Conservation (phyloP, 2,797 vertebrate genomes). For the Petrocephalus schoutedeni region DNA sequence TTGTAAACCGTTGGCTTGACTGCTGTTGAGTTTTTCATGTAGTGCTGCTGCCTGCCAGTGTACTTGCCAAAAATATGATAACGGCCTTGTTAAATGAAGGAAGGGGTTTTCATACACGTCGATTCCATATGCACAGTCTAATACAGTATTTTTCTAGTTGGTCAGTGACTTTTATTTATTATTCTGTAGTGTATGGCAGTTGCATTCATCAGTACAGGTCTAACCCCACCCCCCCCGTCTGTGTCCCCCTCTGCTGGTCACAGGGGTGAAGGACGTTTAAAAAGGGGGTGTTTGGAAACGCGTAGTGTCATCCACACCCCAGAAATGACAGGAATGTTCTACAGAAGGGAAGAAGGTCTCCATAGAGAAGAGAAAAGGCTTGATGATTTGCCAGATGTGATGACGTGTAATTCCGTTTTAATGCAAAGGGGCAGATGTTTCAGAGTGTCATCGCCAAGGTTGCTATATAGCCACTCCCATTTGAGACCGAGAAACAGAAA, state of each 20-base stretch:
- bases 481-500: background rate
- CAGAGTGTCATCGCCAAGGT: background rate
- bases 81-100: background rate
- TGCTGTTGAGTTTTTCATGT: background rate
- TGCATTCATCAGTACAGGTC: background rate
- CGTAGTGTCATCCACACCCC: background rate
- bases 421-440: background rate
- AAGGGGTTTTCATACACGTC: background rate
- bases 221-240: background rate
- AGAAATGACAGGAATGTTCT: background rate
- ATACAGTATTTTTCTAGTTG: background rate
- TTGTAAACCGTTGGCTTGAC: background rate
- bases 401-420: background rate
- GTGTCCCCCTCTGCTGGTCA: background rate
- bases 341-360: background rate
- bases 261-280: background rate
- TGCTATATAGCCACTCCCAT: constrained; percentile 20
- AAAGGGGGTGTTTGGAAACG: background rate
- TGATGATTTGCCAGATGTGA: background rate
- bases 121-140: background rate
- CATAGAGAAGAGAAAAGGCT: background rate
- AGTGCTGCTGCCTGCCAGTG: background rate
- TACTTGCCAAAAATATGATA: background rate
- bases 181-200: background rate
- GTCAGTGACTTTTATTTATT: background rate